phyloP scores from a whole-genome alignment of 92 coral and sea anemone species.

The Epizoanthus illoricatus region DNA sequence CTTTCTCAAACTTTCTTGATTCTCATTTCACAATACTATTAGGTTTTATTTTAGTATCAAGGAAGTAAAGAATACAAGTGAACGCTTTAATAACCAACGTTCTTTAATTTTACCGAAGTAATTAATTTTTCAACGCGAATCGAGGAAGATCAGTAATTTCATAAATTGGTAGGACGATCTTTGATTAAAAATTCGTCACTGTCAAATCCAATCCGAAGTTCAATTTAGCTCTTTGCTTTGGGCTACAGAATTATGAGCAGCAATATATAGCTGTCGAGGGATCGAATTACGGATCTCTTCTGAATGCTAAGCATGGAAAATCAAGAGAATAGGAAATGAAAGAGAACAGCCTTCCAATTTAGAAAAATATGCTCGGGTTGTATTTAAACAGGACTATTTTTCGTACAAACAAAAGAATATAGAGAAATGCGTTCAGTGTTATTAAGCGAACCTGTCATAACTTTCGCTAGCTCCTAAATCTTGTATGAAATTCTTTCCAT shows the following conservation, averaged over 20 bases:
- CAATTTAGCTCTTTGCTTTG: constrained; percentile 29
- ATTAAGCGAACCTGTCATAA: constrained; percentile 21
- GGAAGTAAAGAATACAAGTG: not conserved
- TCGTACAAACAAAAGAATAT: constrained; percentile 34
- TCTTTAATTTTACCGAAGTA: constrained; percentile 43
- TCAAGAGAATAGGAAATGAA: constrained; percentile 31
- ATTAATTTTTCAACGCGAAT: constrained; percentile 36
- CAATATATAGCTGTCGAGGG: constrained; percentile 3
- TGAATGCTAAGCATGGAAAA: constrained; percentile 20
- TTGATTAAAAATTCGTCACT: constrained; percentile 45
- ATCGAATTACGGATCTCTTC: constrained; percentile 34
- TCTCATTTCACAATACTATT: not conserved
- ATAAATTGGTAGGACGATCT: constrained; percentile 30
- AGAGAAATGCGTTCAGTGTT: constrained; percentile 5
- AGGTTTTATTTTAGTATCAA: not conserved
- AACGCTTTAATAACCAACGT: constrained; percentile 29
- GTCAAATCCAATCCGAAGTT: constrained; percentile 23
- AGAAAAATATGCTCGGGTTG: constrained; percentile 10
- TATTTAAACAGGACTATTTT: constrained; percentile 29
- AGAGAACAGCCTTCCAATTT: constrained; percentile 5
- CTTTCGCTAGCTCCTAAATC: constrained; percentile 9
- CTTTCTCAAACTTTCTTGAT: not conserved
- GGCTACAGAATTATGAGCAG: constrained; percentile 6
- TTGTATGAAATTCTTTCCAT: not conserved
- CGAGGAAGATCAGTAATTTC: constrained; percentile 34